phyloP scores from a whole-genome alignment of 2,888 invertebrate genomes.

The Brachyptera risi region DNA sequence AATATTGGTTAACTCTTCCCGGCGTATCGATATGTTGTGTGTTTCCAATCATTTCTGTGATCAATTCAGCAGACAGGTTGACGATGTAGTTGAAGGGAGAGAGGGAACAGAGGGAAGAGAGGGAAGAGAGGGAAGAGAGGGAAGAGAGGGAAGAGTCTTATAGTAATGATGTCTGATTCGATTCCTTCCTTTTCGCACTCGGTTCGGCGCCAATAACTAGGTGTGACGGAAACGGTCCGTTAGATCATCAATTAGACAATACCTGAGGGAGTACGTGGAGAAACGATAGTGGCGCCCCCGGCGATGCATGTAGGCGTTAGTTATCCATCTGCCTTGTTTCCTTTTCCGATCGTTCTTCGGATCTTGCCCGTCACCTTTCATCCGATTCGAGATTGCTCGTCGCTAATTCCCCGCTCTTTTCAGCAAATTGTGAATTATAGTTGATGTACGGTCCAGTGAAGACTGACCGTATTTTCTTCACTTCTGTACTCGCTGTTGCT shows the following conservation, averaged over 20 bases:
- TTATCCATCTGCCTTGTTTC: slow-evolving; percentile 22
- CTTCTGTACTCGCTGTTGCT: too few relatives aligned
- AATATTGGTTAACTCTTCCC: too few relatives aligned
- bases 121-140: too few relatives aligned
- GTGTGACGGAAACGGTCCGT: slow-evolving; percentile 29
- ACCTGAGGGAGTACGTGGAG: slow-evolving; percentile 30
- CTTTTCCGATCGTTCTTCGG: slow-evolving; percentile 24
- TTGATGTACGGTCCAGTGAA: background rate
- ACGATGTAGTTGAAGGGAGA: too few relatives aligned
- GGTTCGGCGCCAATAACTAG: slow-evolving; percentile 16
- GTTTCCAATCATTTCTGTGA: too few relatives aligned
- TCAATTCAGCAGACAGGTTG: too few relatives aligned
- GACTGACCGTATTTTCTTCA: too few relatives aligned
- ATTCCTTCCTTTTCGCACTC: background rate
- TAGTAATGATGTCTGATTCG: background rate
- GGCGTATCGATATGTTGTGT: too few relatives aligned
- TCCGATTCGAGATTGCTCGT: slow-evolving; percentile 25
- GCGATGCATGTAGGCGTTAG: background rate
- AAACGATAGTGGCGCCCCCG: too few relatives aligned
- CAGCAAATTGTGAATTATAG: slow-evolving; percentile 4
- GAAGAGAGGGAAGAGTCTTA: too few relatives aligned
- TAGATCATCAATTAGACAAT: slow-evolving; percentile 31
- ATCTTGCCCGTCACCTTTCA: slow-evolving; percentile 27
- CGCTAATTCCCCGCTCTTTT: background rate
- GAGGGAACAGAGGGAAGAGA: too few relatives aligned